Conservation (phyloP, 1,140 invertebrate genomes). For the Cotesia vestalis region DNA sequence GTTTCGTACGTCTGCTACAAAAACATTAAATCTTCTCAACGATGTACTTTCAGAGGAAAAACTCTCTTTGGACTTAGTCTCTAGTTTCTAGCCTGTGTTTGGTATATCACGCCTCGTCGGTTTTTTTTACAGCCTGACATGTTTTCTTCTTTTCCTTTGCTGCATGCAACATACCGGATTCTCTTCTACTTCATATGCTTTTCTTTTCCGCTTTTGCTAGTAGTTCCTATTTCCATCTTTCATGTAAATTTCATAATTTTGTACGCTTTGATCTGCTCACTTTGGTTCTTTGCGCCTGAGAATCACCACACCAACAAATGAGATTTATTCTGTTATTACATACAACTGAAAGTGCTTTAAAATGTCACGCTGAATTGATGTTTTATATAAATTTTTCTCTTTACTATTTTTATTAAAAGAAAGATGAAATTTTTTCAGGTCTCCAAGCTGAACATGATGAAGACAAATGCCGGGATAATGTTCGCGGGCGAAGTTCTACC, state of each 20-base stretch:
- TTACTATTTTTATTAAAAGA: neutral
- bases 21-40: too few relatives aligned
- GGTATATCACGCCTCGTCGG: too few relatives aligned
- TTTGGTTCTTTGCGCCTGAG: neutral
- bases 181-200: neutral
- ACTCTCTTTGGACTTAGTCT: too few relatives aligned
- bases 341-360: neutral
- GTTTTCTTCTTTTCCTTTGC: neutral
- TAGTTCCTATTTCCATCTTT: constrained; percentile 12
- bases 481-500: too few relatives aligned
- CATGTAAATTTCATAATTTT: constrained; percentile 18
- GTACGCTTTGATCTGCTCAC: constrained; percentile 16
- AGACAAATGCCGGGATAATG: too few relatives aligned
- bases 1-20: too few relatives aligned
- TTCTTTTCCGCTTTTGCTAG: neutral
- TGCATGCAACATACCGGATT: neutral
- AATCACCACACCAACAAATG: constrained; percentile 2
- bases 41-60: too few relatives aligned
- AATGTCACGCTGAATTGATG: too few relatives aligned
- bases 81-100: too few relatives aligned
- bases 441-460: too few relatives aligned
- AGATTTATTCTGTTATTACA: neutral
- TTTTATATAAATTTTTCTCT: constrained; percentile 3
- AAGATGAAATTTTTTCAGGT: too few relatives aligned
- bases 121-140: too few relatives aligned